Percentiles rank a stretch among this genome's conserved stretches.
phyloP scores from a whole-genome alignment of 2,797 vertebrate genomes.

The Eidolon dupreanum region DNA sequence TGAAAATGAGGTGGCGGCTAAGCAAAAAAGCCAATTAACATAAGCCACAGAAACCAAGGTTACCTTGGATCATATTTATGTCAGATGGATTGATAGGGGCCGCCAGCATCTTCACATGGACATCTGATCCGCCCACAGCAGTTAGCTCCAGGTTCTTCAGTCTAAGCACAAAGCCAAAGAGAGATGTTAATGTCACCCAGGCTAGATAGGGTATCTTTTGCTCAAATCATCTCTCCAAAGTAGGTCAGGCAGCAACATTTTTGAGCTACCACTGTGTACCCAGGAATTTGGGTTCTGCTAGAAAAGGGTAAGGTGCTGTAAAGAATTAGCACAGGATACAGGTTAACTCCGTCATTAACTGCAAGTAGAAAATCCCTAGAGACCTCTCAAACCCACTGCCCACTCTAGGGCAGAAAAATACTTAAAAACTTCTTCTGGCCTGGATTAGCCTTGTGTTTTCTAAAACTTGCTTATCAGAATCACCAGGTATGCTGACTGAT shows the following conservation, averaged over 20 bases:
- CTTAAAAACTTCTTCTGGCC: background rate
- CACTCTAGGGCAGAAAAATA: background rate
- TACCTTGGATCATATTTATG: constrained; percentile 98
- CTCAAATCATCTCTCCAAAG: constrained; percentile 55
- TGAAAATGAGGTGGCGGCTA: constrained; percentile 1
- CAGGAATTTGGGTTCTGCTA: constrained; percentile 39
- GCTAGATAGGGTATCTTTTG: constrained; percentile 21
- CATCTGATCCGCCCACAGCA: constrained; percentile 84
- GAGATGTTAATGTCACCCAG: constrained; percentile 41
- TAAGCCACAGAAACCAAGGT: constrained; percentile 5
- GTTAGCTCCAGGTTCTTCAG: constrained; percentile 88
- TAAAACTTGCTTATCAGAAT: background rate
- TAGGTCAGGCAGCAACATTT: constrained; percentile 48
- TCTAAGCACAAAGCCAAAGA: constrained; percentile 83
- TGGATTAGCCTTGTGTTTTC: background rate
- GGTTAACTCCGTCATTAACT: background rate
- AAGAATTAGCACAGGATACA: background rate
- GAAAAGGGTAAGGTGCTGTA: background rate
- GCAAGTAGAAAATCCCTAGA: background rate
- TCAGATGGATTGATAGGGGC: constrained; percentile 97
- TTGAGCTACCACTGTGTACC: background rate
- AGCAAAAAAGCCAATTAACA: constrained; percentile 57
- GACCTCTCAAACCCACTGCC: background rate
- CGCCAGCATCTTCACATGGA: constrained; percentile 93
- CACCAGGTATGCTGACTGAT: background rate